Evolutionary conservation across 2,113 vertebrate genomes (phyloP).

Genomic region (Cinclus mexicanus): DNA sequence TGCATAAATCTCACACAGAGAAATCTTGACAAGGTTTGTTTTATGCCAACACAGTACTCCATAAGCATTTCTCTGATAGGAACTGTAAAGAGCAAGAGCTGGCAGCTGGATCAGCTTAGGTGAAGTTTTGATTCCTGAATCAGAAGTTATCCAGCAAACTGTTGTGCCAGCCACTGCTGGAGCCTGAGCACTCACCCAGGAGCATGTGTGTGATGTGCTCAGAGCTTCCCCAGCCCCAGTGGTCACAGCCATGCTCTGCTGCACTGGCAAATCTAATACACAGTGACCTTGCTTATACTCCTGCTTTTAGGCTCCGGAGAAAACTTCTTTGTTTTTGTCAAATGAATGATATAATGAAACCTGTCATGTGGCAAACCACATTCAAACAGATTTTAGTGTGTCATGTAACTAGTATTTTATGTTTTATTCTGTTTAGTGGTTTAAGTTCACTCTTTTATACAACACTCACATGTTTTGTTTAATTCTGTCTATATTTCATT

Average conservation of each 20-base stretch:
- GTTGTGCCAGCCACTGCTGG: not conserved
- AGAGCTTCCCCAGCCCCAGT: not conserved
- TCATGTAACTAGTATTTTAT: not conserved
- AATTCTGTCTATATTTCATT: constrained; percentile 26
- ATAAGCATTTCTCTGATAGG: constrained; percentile 56
- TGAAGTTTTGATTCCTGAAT: constrained; percentile 14
- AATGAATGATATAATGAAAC: constrained; percentile 44
- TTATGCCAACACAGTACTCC: constrained; percentile 58
- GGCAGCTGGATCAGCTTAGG: constrained; percentile 31
- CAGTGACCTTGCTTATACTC: constrained; percentile 3
- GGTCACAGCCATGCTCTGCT: not conserved
- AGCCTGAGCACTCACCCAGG: not conserved
- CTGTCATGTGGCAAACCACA: constrained; percentile 28
- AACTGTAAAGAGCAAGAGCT: constrained; percentile 49
- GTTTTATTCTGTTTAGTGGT: not conserved
- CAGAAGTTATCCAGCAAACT: constrained; percentile 11
- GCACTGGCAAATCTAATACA: not conserved
- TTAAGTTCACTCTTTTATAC: not conserved
- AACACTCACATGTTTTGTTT: not conserved
- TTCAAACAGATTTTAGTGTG: not conserved
- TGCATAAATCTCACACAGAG: constrained; percentile 69
- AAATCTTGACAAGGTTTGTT: constrained; percentile 67
- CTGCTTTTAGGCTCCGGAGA: constrained; percentile 26
- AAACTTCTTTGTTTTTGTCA: constrained; percentile 47
- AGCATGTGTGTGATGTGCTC: not conserved